Base-by-base conservation (phyloP, 2,888 invertebrate species). In the Noctua comes region DNA sequence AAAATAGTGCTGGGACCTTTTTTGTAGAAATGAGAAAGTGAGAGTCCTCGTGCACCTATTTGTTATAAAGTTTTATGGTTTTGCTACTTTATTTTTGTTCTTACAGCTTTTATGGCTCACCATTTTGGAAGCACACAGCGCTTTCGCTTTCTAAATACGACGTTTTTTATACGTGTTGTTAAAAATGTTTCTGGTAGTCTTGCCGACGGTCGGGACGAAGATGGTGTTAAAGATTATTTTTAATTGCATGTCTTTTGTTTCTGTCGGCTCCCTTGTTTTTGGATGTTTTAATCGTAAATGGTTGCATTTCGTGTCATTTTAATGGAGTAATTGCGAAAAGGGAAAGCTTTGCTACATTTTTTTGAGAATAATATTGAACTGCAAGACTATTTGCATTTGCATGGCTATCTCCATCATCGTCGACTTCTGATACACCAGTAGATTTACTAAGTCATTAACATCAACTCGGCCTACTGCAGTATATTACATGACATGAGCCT, bases 1-100 rank as follows among this genome's bases (percentile, higher is more conserved):
- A 64, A 84, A 79, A 83, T 80, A 70, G 72, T 72, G 36, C 62
- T 48, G 8, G 24, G 1, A 65, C 51, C 24, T 59, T 83, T 80
- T 87, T 91, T 90, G 82, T 91, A 92, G 91, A 92, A 94, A 92
- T 92, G 93, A 92, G 94, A 96, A 95, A 95, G 95, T 95, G 91
- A 94, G 88, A 89, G 88, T 91, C 64, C 51, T 72, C 5, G 31
- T 76, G 31, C 24, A 51, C 1, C 59, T 31, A 66, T 69, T 62
- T 68, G 77, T 77, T 71, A 68, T 92, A 92, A 91, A 92, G 76
- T 87, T 93, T 93, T 92, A 93, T 91, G 80, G 78, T 79, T 88
- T 84, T 86, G 93, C 94, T 94, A 94, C 93, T 92, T 92, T 91
- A 84, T 90, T 88, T 89, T 88, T 87, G 57, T 85, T 77, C 81